Percentiles rank a stretch among this genome's conserved stretches.
These are phyloP conservation scores for Meles meles DNA, from an alignment of 2,113 vertebrate genomes.

Conservation along the genomic window DNA sequence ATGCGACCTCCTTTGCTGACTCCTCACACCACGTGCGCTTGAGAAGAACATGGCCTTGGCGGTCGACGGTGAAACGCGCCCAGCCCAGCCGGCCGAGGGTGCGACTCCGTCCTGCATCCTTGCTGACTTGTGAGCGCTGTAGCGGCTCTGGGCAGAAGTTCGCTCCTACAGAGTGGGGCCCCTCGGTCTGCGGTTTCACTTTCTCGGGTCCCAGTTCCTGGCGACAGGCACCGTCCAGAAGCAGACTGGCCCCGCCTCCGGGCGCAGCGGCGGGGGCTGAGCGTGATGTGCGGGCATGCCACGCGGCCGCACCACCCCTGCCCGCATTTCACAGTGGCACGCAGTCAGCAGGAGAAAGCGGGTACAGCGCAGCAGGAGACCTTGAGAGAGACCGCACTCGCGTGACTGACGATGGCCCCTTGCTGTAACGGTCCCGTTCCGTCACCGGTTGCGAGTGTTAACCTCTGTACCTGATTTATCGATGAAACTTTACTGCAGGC, in stretches of 20 bases:
- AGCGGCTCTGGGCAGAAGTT: too few species aligned
- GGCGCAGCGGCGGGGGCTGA: too few species aligned
- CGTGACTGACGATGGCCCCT: rapidly evolving
- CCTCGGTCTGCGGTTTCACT: too few species aligned
- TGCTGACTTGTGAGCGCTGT: too few species aligned
- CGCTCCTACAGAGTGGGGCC: too few species aligned
- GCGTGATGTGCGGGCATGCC: too few species aligned
- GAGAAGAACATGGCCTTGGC: not conserved
- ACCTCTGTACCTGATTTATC: not conserved
- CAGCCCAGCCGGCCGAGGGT: rapidly evolving
- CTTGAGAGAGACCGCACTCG: not conserved
- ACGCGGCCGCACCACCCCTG: too few species aligned
- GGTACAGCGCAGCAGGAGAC: rapidly evolving
- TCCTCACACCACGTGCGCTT: rapidly evolving
- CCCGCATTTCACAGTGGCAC: too few species aligned
- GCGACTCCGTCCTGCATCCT: rapidly evolving
- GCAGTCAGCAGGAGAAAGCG: not conserved
- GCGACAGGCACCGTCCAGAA: too few species aligned
- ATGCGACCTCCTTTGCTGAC: rapidly evolving
- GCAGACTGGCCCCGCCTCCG: too few species aligned
- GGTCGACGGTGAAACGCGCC: rapidly evolving
- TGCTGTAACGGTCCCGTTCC: rapidly evolving
- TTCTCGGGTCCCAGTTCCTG: too few species aligned
- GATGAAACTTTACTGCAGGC: not conserved
- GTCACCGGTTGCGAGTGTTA: rapidly evolving